Conservation (phyloP, 2,888 invertebrate species). For the Tinea semifulvella region DNA sequence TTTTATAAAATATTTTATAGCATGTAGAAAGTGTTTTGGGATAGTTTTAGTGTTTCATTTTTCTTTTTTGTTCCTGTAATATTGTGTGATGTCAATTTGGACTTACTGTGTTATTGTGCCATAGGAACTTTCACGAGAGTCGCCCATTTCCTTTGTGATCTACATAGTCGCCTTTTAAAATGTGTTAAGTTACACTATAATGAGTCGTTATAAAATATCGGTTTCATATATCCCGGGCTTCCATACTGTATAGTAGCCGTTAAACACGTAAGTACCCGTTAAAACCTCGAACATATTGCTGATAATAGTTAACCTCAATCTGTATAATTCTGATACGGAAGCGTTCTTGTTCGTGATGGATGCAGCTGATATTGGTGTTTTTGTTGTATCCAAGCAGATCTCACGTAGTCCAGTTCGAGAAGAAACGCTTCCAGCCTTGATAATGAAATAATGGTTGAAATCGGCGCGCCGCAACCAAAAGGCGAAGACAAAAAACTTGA, state of each 20-base stretch:
- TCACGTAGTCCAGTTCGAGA: slow-evolving; percentile 18
- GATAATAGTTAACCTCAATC: slow-evolving; percentile 17
- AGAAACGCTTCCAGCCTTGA: slow-evolving; percentile 24
- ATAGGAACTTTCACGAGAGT: slow-evolving; percentile 11
- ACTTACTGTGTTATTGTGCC: slow-evolving; percentile 12
- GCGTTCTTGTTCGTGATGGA: slow-evolving; percentile 6
- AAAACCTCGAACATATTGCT: background rate
- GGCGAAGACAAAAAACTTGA: slow-evolving; percentile 57
- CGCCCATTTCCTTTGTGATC: slow-evolving; percentile 59
- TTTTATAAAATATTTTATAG: slow-evolving; percentile 11
- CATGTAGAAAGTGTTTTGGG: slow-evolving; percentile 14
- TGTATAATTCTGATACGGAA: slow-evolving; percentile 18
- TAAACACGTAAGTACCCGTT: slow-evolving; percentile 9
- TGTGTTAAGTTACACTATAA: slow-evolving; percentile 21
- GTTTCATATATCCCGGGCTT: background rate
- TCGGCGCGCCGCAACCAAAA: slow-evolving; percentile 51
- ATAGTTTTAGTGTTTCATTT: slow-evolving; percentile 13
- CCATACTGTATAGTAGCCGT: slow-evolving; percentile 14
- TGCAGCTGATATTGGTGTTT: background rate
- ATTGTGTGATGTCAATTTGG: slow-evolving; percentile 8
- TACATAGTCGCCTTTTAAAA: slow-evolving; percentile 34
- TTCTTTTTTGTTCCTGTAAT: slow-evolving; percentile 12
- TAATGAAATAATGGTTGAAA: slow-evolving; percentile 58
- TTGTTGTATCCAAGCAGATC: slow-evolving; percentile 14
- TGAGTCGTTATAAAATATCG: background rate